Evolutionary conservation across 2,888 invertebrate genomes (phyloP), one percentile per base, ranked within the genome.

Genomic region (Perizoma flavofasciatum): DNA sequence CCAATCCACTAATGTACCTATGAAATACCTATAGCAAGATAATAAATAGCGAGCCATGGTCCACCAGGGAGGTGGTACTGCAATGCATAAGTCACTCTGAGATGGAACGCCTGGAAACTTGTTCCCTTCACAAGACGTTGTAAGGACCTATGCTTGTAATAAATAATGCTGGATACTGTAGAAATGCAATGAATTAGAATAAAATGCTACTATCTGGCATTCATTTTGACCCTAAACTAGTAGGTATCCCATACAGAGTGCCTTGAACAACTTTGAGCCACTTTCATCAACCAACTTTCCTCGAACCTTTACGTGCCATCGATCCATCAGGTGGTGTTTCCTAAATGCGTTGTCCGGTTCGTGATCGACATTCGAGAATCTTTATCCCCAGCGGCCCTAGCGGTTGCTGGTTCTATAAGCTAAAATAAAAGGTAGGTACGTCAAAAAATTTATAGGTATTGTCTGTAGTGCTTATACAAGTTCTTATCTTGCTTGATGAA

Each of bases 51-150:
- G 8, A 41, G 39, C 22, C 56, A 49, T 49, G 52, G 49, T 60
- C n/a, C 49, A 52, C 56, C 53, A 46, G 49, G 41, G 48, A 49
- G 48, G 44, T 53, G 32, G 47, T 61, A 56, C 53, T 61, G 49
- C 61, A 4, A 35, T 52, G 49, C 49, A 61, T 61, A 52, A 60
- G 45, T 60, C 60, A 55, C 46, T 9, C 37, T 6, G 8, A 48
- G 58, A 52, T 44, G 52, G 44, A 55, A 48, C 22, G 48, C 39
- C 9, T 51, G 60, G 52, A 51, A 55, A 45, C 49, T 52, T 39
- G 48, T 47, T 52, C 43, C 51, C 47, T 52, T 58, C 10, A 32
- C n/a, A 55, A 44, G 47, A 47, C 41, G 11, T 49, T 45, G 50
- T 48, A 43, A 57, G 46, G 50, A 47, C 32, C 45, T 32, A 33